Evolutionary conservation across 2,888 invertebrate genomes (phyloP), one percentile per base, ranked within the genome.

Genomic region (Caenorhabditis afra): DNA sequence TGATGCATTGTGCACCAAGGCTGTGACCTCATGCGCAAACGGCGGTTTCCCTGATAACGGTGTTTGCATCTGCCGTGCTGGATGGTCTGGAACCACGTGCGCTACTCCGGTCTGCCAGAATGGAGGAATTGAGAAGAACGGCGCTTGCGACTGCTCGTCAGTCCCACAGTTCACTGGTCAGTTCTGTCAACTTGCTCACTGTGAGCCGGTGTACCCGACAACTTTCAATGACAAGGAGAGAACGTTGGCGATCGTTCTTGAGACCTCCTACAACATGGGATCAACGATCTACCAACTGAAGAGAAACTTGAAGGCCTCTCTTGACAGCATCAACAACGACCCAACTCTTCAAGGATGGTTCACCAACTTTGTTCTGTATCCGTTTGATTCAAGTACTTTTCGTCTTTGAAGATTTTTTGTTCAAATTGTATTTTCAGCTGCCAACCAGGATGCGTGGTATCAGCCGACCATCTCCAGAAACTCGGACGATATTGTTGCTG

Each of bases 301-400:
- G 58, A 83, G 45, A 53, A 81, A 83, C 50, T 67, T 86, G 58
- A 78, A 74, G 47, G 67, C 73, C 3, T 66, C 83, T 35, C 70
- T 86, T 44, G 78, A 79, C 18, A 77, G 64, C 29, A 74, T 84
- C 44, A 79, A 66, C 20, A 76, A 61, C 49, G 82, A 82, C 41
- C 73, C 78, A 57, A 81, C 86, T 44, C 73, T 74, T 18, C 47
- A 79, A 52, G 83, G 78, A 50, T 87, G 87, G 87, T 87, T 86
- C 81, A 73, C 45, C 50, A 82, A 83, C 59, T 87, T 67, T 79
- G 74, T 86, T 22, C 77, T 86, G n/a, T 81, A 83, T 77, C 87
- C 87, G 37, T 87, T 87, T 70, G 87, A 87, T 50, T 84, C 86
- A 1, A 66, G 87, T 87, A 79, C 74, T 68, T 37, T 11, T n/a